Conservation (phyloP, 2,797 vertebrate species). For the Pipistrellus kuhlii region DNA sequence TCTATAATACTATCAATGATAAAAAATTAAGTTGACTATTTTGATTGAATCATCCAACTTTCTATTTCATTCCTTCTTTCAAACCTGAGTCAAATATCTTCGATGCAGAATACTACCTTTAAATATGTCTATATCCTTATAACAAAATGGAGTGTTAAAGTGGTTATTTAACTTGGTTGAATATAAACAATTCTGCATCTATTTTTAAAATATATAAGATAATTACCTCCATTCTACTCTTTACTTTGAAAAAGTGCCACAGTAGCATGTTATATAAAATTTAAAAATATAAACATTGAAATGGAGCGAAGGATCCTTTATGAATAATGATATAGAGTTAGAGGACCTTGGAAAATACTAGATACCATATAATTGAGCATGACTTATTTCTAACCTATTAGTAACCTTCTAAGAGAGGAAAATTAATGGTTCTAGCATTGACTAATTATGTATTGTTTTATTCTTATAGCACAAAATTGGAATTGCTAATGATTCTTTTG, state of each 20-base stretch:
- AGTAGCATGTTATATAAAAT: neutral
- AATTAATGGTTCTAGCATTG: neutral
- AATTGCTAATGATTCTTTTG: neutral
- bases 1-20: too few relatives aligned
- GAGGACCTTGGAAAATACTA: neutral
- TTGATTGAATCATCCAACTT: too few relatives aligned
- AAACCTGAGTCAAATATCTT: neutral
- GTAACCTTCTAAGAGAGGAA: neutral
- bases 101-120: neutral
- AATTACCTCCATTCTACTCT: neutral
- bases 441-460: neutral
- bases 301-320: neutral
- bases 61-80: neutral
- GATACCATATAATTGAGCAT: neutral
- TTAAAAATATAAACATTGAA: neutral
- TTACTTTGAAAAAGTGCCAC: neutral
- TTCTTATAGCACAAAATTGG: neutral
- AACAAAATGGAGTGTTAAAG: neutral
- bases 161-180: neutral
- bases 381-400: neutral
- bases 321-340: neutral
- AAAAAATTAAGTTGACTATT: too few relatives aligned
- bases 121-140: neutral
- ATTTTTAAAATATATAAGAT: neutral
- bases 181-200: neutral